Percentiles rank a stretch among this genome's conserved stretches.
These are phyloP conservation scores for Creontiades dilutus DNA, from an alignment of 2,888 invertebrate genomes.

Conservation along the genomic window DNA sequence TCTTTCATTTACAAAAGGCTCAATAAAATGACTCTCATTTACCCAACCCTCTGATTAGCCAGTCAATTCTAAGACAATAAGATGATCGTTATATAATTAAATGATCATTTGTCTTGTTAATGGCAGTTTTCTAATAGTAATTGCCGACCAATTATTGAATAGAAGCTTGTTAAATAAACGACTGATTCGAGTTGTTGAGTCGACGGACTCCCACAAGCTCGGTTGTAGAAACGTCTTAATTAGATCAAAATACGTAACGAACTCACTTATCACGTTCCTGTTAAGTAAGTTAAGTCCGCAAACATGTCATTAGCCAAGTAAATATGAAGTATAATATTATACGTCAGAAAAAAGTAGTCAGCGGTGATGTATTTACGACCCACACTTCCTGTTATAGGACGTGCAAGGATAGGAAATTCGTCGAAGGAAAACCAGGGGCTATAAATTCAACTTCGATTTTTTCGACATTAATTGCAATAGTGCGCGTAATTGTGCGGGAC, in stretches of 20 bases:
- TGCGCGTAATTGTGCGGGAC: too few relatives aligned
- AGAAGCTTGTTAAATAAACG: slow-evolving; percentile 2
- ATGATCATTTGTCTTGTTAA: background rate
- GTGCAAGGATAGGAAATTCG: background rate
- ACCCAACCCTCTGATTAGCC: background rate
- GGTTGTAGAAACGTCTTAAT: background rate
- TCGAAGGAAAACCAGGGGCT: background rate
- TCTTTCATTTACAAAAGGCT: background rate
- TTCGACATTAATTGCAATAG: too few relatives aligned
- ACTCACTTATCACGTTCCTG: slow-evolving; percentile 6
- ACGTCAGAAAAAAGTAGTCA: background rate
- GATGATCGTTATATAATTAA: background rate
- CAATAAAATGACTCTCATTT: slow-evolving; percentile 5
- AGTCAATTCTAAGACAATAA: background rate
- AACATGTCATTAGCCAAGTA: background rate
- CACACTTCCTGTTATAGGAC: background rate
- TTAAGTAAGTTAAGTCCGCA: slow-evolving; percentile 24
- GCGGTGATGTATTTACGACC: slow-evolving; percentile 22
- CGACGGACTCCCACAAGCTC: background rate
- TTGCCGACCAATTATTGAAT: background rate
- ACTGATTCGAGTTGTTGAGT: background rate
- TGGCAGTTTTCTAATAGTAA: background rate
- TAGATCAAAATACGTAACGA: slow-evolving; percentile 30
- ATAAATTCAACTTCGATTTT: background rate
- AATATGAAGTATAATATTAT: background rate